A percentile compares a stretch with the other conserved stretches of the same genome.
phyloP scores from a whole-genome alignment of 2,797 vertebrate genomes.

The Rhinatrema bivittatum region DNA sequence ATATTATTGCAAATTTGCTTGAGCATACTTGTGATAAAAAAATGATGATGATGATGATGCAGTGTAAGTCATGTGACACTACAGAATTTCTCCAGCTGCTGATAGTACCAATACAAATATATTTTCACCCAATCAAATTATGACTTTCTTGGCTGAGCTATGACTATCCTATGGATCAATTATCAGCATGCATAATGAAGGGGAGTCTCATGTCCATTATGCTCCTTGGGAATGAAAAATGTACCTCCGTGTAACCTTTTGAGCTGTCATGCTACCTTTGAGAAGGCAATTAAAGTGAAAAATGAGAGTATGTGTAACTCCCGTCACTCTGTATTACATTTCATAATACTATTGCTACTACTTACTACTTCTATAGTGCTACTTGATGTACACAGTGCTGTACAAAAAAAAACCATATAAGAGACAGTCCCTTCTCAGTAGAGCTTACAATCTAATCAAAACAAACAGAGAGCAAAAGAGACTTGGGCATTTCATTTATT shows the following conservation, averaged over 20 bases:
- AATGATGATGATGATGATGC: not conserved
- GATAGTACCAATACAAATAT: slow-evolving; percentile 9
- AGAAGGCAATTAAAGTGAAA: slow-evolving; percentile 64
- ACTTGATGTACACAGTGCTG: too few relatives aligned
- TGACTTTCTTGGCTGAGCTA: slow-evolving; percentile 13
- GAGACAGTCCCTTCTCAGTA: too few relatives aligned
- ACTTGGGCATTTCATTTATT: too few relatives aligned
- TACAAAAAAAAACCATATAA: too few relatives aligned
- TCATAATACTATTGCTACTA: slow-evolving; percentile 34
- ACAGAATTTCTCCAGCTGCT: not conserved
- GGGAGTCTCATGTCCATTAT: slow-evolving; percentile 24
- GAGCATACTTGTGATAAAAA: slow-evolving; percentile 10
- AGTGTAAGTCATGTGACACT: slow-evolving; percentile 3
- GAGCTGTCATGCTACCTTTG: slow-evolving; percentile 44
- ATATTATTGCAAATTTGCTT: slow-evolving; percentile 13
- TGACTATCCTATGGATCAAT: slow-evolving; percentile 28
- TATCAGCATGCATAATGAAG: slow-evolving; percentile 46
- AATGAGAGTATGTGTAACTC: slow-evolving; percentile 43
- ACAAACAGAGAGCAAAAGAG: too few relatives aligned
- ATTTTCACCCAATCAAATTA: slow-evolving; percentile 12
- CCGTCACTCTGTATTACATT: slow-evolving; percentile 26
- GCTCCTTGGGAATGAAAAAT: slow-evolving; percentile 33
- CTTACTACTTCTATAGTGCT: too few relatives aligned
- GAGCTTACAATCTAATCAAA: too few relatives aligned
- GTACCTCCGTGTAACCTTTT: slow-evolving; percentile 50